phyloP scores from a whole-genome alignment of 2,797 vertebrate species.

The Meriones psammophilus region DNA sequence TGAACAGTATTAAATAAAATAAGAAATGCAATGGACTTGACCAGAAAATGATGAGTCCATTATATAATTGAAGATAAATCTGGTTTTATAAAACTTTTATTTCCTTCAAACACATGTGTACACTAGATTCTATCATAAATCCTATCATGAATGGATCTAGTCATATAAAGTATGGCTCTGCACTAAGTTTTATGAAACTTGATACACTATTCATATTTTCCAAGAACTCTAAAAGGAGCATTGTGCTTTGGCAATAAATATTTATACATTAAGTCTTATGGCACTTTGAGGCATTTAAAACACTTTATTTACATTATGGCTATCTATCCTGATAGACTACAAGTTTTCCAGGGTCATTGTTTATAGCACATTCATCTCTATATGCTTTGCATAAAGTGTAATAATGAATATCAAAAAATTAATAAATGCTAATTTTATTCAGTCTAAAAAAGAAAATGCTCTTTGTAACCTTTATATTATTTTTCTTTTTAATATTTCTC shows the following conservation, averaged over 20 bases:
- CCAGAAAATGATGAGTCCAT: conserved; percentile 11
- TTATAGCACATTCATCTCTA: background rate
- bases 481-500: background rate
- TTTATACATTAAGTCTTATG: background rate
- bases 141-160: background rate
- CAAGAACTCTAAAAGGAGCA: background rate
- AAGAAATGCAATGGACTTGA: background rate
- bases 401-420: background rate
- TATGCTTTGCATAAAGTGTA: background rate
- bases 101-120: background rate
- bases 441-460: background rate
- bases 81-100: conserved; percentile 27
- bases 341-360: background rate
- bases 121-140: background rate
- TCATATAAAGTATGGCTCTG: background rate
- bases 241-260: background rate
- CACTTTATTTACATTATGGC: background rate
- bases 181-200: background rate
- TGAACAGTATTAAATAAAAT: background rate
- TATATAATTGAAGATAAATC: conserved; percentile 7
- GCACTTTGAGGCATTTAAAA: background rate
- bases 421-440: background rate
- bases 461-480: background rate
- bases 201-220: background rate
- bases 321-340: background rate